Percentiles rank a stretch among this genome's conserved stretches.
phyloP scores from a whole-genome alignment of 1,140 invertebrate genomes.

The Piezodorus guildinii region DNA sequence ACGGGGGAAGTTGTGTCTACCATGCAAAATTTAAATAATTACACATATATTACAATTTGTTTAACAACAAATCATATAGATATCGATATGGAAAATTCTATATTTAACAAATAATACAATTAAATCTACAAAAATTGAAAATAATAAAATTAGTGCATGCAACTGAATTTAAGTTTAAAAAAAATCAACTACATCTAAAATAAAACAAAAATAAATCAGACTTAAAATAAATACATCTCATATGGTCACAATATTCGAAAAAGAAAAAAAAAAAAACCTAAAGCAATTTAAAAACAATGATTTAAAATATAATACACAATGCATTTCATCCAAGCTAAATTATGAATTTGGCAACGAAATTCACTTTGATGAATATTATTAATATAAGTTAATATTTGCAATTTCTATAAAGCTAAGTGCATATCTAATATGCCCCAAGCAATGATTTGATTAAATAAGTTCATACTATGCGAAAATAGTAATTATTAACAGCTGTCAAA shows the following conservation, averaged over 20 bases:
- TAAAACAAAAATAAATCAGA: background rate
- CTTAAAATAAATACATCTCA: conserved; percentile 1
- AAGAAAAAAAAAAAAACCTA: background rate
- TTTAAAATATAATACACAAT: conserved; percentile 4
- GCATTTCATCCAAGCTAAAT: background rate
- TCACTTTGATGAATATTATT: too few relatives aligned
- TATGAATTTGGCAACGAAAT: conserved; percentile 5
- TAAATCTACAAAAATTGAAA: conserved; percentile 8
- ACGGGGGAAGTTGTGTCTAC: too few relatives aligned
- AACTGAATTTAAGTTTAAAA: background rate
- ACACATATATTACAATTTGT: too few relatives aligned
- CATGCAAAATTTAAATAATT: too few relatives aligned
- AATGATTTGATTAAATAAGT: background rate
- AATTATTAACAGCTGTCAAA: conserved; percentile 8
- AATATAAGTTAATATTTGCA: background rate
- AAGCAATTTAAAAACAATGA: conserved; percentile 7
- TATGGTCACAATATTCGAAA: background rate
- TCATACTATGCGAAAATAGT: conserved; percentile 12
- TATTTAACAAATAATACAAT: too few relatives aligned
- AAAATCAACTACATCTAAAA: background rate
- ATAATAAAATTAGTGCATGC: conserved; percentile 6
- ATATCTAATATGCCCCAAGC: conserved; percentile 4
- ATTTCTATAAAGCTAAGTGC: conserved; percentile 1
- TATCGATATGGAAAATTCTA: too few relatives aligned
- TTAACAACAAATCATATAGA: too few relatives aligned